phyloP scores from a whole-genome alignment of 2,888 invertebrate genomes.

The Cynaeus angustus region DNA sequence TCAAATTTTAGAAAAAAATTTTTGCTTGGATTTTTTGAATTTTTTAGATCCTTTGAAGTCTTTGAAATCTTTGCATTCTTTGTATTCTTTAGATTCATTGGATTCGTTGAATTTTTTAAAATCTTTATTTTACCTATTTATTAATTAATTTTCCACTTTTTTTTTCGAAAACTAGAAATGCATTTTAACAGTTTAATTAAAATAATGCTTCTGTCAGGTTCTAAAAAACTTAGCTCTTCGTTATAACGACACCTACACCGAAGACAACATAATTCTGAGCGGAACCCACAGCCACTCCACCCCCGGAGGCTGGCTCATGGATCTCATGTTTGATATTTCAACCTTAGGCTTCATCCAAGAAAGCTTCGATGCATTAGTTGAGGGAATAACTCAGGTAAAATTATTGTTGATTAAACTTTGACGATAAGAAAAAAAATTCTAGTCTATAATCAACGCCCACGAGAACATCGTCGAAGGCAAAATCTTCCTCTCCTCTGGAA shows the following conservation, averaged over 20 bases:
- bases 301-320: slow-evolving; percentile 91
- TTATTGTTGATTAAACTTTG: no score
- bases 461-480: slow-evolving; percentile 80
- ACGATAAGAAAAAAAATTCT: neutral
- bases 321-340: slow-evolving; percentile 90
- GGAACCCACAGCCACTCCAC: slow-evolving; percentile 94
- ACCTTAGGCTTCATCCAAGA: slow-evolving; percentile 86
- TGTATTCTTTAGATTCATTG: no score
- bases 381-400: slow-evolving; percentile 80
- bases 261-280: slow-evolving; percentile 89
- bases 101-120: no score
- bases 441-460: slow-evolving; percentile 83
- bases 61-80: no score
- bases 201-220: no score
- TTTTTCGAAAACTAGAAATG: no score
- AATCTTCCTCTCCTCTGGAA: slow-evolving; percentile 80
- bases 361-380: slow-evolving; percentile 79
- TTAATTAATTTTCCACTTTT: no score
- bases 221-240: slow-evolving; percentile 79
- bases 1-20: no score
- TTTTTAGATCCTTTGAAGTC: no score
- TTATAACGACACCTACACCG: slow-evolving; percentile 81
- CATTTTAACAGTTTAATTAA: no score
- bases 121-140: no score
- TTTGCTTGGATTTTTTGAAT: no score